These are phyloP conservation scores for Orgyia antiqua DNA, from an alignment of 2,888 invertebrate species.

Conservation along the genomic window DNA sequence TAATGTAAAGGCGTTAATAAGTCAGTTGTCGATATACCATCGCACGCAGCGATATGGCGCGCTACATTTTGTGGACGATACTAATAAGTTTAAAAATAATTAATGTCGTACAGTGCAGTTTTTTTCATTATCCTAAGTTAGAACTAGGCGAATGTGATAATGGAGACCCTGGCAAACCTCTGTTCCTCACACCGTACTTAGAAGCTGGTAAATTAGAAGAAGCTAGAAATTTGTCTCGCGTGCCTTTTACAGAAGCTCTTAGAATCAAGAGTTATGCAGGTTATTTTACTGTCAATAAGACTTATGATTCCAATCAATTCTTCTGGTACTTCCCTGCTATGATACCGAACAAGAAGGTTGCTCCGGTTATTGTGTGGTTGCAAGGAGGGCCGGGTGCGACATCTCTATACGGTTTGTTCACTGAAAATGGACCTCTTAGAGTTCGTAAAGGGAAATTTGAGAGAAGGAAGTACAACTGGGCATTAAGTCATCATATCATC, in stretches of 20 bases:
- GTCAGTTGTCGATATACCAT: too few relatives aligned
- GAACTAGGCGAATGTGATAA: constrained; percentile 43
- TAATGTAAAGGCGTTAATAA: too few relatives aligned
- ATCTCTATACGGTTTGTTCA: constrained; percentile 88
- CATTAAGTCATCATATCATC: constrained; percentile 85
- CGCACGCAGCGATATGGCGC: constrained; percentile 47
- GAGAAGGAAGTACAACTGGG: constrained; percentile 88
- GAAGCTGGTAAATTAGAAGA: constrained; percentile 83
- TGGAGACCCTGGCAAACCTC: constrained; percentile 75
- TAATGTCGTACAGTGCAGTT: constrained; percentile 37
- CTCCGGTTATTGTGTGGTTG: constrained; percentile 89
- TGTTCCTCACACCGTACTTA: constrained; percentile 87
- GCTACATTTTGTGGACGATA: constrained; percentile 26
- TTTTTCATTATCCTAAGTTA: constrained; percentile 55
- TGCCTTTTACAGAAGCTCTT: constrained; percentile 77
- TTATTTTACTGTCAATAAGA: constrained; percentile 89
- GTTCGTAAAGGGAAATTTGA: constrained; percentile 58
- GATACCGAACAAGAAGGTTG: constrained; percentile 58
- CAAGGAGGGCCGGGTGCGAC: constrained; percentile 92
- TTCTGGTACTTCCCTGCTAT: constrained; percentile 91
- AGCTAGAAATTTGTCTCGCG: constrained; percentile 76
- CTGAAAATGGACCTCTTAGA: constrained; percentile 87
- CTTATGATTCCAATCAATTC: constrained; percentile 88
- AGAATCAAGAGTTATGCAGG: constrained; percentile 85
- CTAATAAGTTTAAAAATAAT: constrained; percentile 32